Percentiles rank a stretch among this genome's conserved stretches.
Conservation (phyloP, 2,113 vertebrate species). For the Peromyscus californicus region DNA sequence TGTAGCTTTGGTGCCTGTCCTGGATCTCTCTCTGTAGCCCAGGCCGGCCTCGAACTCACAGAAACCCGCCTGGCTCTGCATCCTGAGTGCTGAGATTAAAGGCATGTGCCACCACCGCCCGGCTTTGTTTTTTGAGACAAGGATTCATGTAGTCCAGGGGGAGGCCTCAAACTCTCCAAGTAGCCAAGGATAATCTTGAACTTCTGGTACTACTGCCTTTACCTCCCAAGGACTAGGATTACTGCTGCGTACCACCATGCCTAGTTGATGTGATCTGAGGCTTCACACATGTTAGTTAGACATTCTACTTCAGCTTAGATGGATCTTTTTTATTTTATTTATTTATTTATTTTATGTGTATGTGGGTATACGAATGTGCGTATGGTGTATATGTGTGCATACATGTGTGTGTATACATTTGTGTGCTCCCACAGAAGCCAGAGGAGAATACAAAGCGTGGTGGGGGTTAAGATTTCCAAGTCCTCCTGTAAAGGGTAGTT, state of each 20-base stretch:
- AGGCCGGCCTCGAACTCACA: too few species aligned
- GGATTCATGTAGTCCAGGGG: too few species aligned
- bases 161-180: neutral
- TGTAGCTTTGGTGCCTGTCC: too few species aligned
- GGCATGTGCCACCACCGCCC: too few species aligned
- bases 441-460: too few species aligned
- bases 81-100: too few species aligned
- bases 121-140: neutral
- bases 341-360: neutral
- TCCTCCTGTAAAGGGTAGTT: too few species aligned
- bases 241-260: neutral
- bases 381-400: neutral
- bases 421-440: neutral
- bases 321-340: neutral
- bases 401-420: neutral
- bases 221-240: neutral
- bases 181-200: neutral
- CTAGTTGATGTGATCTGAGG: neutral
- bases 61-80: too few species aligned
- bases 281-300: neutral
- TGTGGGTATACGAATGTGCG: too few species aligned
- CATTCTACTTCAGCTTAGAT: neutral
- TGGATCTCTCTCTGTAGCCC: too few species aligned
- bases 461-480: too few species aligned
- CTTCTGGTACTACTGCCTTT: neutral